Evolutionary conservation across 2,888 invertebrate genomes (phyloP).

Genomic region (Ametastegia equiseti): DNA sequence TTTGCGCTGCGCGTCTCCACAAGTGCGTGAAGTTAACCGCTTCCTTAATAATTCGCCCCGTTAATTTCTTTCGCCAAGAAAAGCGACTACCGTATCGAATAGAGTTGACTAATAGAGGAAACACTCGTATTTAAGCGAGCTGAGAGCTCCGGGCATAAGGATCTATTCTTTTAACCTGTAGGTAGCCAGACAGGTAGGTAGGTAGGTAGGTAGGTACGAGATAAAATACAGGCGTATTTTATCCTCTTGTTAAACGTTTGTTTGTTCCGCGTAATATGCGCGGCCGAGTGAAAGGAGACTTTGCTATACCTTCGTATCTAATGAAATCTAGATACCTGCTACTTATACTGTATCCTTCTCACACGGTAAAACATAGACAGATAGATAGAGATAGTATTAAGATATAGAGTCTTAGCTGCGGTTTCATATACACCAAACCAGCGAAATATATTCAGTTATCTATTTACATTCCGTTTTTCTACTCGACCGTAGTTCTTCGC

Average conservation of each 20-base stretch:
- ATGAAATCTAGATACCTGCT: constrained; percentile 4
- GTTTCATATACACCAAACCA: not conserved
- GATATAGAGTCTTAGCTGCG: too few relatives aligned
- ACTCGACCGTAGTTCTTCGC: constrained; percentile 9
- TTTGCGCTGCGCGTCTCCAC: not conserved
- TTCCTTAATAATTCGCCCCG: constrained; percentile 42
- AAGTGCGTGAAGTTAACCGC: constrained; percentile 40
- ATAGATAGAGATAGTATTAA: too few relatives aligned
- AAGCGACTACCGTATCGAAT: not conserved
- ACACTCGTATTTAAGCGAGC: constrained; percentile 19
- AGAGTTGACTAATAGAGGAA: constrained; percentile 33
- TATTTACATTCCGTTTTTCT: constrained; percentile 20
- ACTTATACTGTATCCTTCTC: too few relatives aligned
- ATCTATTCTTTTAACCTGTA: not conserved
- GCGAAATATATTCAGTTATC: constrained; percentile 8
- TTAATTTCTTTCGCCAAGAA: constrained; percentile 29
- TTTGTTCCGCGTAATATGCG: constrained; percentile 37
- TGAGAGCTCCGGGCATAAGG: not conserved
- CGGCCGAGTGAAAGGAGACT: constrained; percentile 24
- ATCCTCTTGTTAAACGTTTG: constrained; percentile 43
- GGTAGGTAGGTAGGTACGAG: not conserved
- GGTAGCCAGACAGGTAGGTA: not conserved
- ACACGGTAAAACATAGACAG: not conserved
- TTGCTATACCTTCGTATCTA: not conserved
- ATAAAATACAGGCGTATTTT: constrained; percentile 21